Evolutionary conservation across 2,888 invertebrate genomes (phyloP).

Genomic region (Habroteleia sp.): DNA sequence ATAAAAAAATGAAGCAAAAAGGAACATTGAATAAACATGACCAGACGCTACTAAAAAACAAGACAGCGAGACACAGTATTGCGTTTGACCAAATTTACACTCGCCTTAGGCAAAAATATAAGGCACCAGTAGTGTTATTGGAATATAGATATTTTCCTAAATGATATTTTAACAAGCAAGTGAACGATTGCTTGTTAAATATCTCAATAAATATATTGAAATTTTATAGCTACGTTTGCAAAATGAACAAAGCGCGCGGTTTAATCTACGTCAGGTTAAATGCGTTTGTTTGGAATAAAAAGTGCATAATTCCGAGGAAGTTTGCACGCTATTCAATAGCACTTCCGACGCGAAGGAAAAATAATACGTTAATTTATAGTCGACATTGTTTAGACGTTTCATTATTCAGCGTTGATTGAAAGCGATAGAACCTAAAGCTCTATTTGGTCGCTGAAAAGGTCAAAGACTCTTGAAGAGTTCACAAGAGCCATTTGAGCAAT

Average conservation of each 20-base stretch:
- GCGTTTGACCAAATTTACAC: too few species aligned
- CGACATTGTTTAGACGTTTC: constrained; percentile 59
- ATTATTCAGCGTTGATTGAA: constrained; percentile 62
- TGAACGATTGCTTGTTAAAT: too few species aligned
- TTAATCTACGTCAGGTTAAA: constrained; percentile 13
- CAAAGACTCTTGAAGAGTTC: constrained; percentile 64
- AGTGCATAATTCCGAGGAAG: constrained; percentile 26
- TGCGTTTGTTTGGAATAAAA: constrained; percentile 19
- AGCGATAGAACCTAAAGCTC: constrained; percentile 56
- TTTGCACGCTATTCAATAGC: constrained; percentile 23
- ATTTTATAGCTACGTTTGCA: too few species aligned
- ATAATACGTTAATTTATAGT: constrained; percentile 54
- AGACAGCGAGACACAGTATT: too few species aligned
- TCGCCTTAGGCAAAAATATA: too few species aligned
- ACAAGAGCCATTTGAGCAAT: constrained; percentile 64
- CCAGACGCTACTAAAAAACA: constrained; percentile 16
- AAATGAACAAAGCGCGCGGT: too few species aligned
- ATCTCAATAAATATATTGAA: too few species aligned
- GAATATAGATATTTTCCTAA: too few species aligned
- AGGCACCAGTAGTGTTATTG: too few species aligned
- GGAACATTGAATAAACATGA: not conserved
- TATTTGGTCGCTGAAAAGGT: constrained; percentile 65
- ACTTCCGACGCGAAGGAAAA: too few species aligned
- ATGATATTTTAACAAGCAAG: too few species aligned
- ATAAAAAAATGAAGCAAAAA: constrained; percentile 9